phyloP scores from a whole-genome alignment of 2,888 invertebrate genomes.

The Caenorhabditis japonica region DNA sequence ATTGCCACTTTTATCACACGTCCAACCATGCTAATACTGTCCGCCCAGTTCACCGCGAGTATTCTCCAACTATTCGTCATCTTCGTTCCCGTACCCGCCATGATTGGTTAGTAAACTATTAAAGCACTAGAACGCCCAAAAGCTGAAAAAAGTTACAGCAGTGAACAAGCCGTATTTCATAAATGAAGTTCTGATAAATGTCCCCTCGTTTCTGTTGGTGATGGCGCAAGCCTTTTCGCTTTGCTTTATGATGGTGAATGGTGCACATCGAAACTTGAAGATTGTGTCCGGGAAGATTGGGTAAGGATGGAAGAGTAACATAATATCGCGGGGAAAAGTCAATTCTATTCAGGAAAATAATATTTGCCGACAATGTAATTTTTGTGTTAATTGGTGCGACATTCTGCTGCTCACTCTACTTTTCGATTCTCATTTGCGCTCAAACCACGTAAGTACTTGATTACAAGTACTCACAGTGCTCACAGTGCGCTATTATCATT shows the following conservation, averaged over 20 bases:
- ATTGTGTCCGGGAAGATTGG: no score
- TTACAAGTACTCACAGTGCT: background rate
- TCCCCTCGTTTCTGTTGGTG: conserved; percentile 23
- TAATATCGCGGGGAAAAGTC: background rate
- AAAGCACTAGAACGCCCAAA: no score
- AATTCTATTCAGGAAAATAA: conserved; percentile 8
- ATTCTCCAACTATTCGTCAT: conserved; percentile 23
- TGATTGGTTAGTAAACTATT: conserved; percentile 26
- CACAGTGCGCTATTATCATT: background rate
- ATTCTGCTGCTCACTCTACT: conserved; percentile 18
- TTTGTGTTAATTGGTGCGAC: background rate
- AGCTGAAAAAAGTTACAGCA: conserved; percentile 19
- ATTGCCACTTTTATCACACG: conserved; percentile 24
- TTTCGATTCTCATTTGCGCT: conserved; percentile 30
- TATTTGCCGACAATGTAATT: conserved; percentile 26
- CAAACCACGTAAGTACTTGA: conserved; percentile 22
- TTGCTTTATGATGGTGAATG: conserved; percentile 12
- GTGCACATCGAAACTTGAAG: conserved; percentile 7
- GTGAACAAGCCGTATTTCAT: conserved; percentile 34
- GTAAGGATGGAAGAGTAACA: background rate
- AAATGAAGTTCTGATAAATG: conserved; percentile 34
- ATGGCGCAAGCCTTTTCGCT: conserved; percentile 10
- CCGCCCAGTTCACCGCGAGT: conserved; percentile 22
- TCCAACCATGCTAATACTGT: conserved; percentile 10
- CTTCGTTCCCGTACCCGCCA: conserved; percentile 36